phyloP scores from a whole-genome alignment of 2,888 invertebrate species.

The Tolmerus cingulatus region DNA sequence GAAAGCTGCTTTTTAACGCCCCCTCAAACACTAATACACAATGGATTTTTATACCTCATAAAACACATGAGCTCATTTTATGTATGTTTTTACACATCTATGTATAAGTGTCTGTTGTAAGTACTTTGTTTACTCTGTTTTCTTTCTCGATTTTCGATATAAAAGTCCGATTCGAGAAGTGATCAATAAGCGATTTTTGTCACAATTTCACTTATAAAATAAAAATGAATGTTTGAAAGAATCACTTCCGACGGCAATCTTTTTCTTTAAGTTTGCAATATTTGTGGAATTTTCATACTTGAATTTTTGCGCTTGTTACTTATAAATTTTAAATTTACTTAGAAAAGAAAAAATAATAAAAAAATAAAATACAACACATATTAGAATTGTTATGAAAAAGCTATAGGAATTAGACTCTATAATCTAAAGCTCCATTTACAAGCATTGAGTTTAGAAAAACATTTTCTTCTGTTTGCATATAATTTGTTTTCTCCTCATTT shows the following conservation, averaged over 20 bases:
- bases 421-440: conserved; percentile 27
- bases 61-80: conserved; percentile 27
- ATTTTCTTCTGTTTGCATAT: conserved; percentile 8
- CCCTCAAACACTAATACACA: conserved; percentile 6
- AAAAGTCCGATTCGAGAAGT: background rate
- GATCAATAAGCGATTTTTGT: background rate
- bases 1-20: conserved; percentile 19
- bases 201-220: conserved; percentile 1
- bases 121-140: conserved; percentile 22
- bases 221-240: background rate
- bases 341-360: background rate
- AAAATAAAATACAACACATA: background rate
- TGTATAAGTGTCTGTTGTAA: conserved; percentile 35
- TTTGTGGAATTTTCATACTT: conserved; percentile 16
- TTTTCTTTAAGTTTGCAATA: conserved; percentile 34
- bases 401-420: conserved; percentile 34
- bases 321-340: background rate
- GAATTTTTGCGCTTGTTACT: conserved; percentile 27
- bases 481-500: background rate
- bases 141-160: background rate
- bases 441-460: conserved; percentile 25
- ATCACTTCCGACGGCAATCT: background rate
- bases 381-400: conserved; percentile 18
- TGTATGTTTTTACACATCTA: conserved; percentile 24
- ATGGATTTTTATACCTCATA: conserved; percentile 23